Percentiles rank a stretch among this genome's conserved stretches.
phyloP scores from a whole-genome alignment of 2,888 invertebrate species.

The Protula sp. region DNA sequence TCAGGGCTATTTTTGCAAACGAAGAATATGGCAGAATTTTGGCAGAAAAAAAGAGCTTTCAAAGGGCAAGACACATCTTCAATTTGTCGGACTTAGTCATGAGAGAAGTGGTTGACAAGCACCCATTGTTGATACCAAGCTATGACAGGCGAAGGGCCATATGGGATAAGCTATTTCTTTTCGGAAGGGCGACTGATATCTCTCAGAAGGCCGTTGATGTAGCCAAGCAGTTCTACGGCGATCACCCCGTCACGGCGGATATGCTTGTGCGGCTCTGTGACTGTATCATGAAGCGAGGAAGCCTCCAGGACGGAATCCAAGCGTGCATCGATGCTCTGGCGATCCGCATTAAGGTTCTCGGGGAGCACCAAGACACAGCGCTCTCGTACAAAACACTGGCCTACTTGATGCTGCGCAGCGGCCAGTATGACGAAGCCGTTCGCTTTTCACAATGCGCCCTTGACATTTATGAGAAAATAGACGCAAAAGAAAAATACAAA shows the following conservation, averaged over 20 bases:
- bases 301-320: slow-evolving; percentile 12
- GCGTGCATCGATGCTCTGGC: slow-evolving; percentile 13
- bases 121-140: slow-evolving; percentile 16
- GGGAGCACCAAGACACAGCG: slow-evolving; percentile 21
- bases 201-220: slow-evolving; percentile 20
- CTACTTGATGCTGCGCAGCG: slow-evolving; percentile 20
- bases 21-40: slow-evolving; percentile 22
- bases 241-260: slow-evolving; percentile 21
- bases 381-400: slow-evolving; percentile 18
- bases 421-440: slow-evolving; percentile 18
- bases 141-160: slow-evolving; percentile 18
- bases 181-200: slow-evolving; percentile 13
- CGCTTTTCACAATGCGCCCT: slow-evolving; percentile 17
- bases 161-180: slow-evolving; percentile 21
- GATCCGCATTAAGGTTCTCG: slow-evolving; percentile 17
- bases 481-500: slow-evolving; percentile 3
- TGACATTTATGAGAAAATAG: slow-evolving; percentile 16
- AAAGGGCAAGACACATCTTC: slow-evolving; percentile 22
- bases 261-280: slow-evolving; percentile 13
- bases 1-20: slow-evolving; percentile 17
- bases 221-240: slow-evolving; percentile 11
- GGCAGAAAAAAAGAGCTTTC: slow-evolving; percentile 13
- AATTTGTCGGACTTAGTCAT: slow-evolving; percentile 20
- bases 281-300: slow-evolving; percentile 18
- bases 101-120: slow-evolving; percentile 14